Evolutionary conservation across 2,888 invertebrate species (phyloP).

Genomic region (Drosophila silvestris): DNA sequence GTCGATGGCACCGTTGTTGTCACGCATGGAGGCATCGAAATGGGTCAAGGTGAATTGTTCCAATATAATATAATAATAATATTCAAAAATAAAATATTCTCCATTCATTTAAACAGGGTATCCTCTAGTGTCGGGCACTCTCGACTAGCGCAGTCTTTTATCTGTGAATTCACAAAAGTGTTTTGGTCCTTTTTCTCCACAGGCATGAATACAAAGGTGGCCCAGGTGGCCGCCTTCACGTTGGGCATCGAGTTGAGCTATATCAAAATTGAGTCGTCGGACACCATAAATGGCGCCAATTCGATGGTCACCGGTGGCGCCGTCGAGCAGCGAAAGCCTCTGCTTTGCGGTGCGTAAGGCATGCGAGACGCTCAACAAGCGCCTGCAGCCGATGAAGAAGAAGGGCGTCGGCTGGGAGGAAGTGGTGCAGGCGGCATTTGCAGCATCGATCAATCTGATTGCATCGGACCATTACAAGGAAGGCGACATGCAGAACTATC

Average conservation of each 20-base stretch:
- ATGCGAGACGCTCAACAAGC: conserved; percentile 88
- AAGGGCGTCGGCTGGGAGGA: conserved; percentile 87
- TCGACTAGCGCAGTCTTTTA: background rate
- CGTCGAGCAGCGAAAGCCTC: conserved; percentile 89
- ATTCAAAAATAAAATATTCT: background rate
- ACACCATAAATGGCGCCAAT: conserved; percentile 89
- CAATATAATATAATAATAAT: background rate
- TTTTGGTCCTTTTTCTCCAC: background rate
- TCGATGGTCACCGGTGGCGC: conserved; percentile 89
- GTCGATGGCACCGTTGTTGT: conserved; percentile 90
- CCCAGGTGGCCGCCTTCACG: conserved; percentile 90
- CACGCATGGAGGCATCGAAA: conserved; percentile 90
- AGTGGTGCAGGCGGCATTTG: conserved; percentile 54
- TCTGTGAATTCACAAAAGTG: background rate
- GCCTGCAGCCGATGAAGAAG: conserved; percentile 87
- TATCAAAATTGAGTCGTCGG: conserved; percentile 87
- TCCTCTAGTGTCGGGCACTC: background rate
- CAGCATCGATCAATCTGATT: conserved; percentile 86
- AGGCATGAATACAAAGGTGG: conserved; percentile 88
- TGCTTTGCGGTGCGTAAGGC: conserved; percentile 88
- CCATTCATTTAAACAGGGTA: background rate
- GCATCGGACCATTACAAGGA: conserved; percentile 87
- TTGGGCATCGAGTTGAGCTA: conserved; percentile 89
- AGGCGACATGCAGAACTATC: conserved; percentile 87
- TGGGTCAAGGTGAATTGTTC: conserved; percentile 89